phyloP scores from a whole-genome alignment of 2,797 vertebrate genomes.

The Moxostoma hubbsi region DNA sequence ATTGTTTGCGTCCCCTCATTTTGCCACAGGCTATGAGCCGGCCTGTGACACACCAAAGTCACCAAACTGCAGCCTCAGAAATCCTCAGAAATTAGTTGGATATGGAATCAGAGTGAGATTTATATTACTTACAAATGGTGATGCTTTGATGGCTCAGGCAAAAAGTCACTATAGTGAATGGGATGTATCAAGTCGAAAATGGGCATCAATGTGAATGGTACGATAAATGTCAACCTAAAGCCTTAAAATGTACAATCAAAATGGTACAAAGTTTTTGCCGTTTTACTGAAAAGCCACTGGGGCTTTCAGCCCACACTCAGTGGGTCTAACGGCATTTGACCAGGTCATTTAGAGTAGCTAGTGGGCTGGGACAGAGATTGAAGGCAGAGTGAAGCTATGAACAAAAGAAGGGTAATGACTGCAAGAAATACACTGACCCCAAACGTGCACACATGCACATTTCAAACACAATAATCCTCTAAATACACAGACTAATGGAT shows the following conservation, averaged over 20 bases:
- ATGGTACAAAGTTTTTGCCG: conserved; percentile 48
- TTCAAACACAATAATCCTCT: conserved; percentile 37
- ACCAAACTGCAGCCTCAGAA: too few relatives aligned
- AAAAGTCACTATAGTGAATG: too few relatives aligned
- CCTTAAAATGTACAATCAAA: conserved; percentile 25
- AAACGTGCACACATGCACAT: conserved; percentile 17
- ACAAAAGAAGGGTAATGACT: conserved; percentile 54
- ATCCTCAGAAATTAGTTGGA: too few relatives aligned
- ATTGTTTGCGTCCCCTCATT: too few relatives aligned
- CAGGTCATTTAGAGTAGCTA: conserved; percentile 54
- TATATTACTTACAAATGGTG: too few relatives aligned
- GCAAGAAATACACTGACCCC: conserved; percentile 26
- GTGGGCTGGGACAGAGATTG: conserved; percentile 51
- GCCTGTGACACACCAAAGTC: too few relatives aligned
- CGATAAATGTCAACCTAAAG: conserved; percentile 22
- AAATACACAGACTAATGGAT: conserved; percentile 32
- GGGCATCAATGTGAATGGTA: neutral
- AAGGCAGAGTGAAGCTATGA: conserved; percentile 42
- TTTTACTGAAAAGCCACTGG: conserved; percentile 53
- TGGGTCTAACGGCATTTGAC: conserved; percentile 56
- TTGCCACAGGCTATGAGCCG: too few relatives aligned
- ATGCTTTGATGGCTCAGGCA: too few relatives aligned
- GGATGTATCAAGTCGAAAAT: too few relatives aligned
- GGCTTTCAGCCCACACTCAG: conserved; percentile 47
- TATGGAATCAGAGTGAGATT: too few relatives aligned